Evolutionary conservation across 2,113 vertebrate genomes (phyloP).

Genomic region (Tretioscincus oriximinensis): DNA sequence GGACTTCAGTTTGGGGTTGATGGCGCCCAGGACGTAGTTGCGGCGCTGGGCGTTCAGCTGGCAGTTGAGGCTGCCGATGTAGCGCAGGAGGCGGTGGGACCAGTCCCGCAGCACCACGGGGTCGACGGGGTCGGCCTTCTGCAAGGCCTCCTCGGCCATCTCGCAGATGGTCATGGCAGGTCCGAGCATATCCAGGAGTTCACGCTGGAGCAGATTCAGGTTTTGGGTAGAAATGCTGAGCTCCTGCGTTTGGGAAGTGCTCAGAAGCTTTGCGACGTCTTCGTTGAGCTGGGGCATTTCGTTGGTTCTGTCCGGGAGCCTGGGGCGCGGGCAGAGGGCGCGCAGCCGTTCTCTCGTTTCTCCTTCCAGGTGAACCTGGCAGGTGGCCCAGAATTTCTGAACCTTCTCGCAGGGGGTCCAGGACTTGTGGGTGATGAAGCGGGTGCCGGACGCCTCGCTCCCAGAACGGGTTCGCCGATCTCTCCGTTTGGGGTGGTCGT

Average conservation of each 20-base stretch:
- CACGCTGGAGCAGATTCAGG: not conserved
- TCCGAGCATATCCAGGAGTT: not conserved
- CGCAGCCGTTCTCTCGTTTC: not conserved
- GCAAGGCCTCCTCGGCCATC: not conserved
- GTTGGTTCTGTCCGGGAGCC: not conserved
- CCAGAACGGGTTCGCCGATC: fast-evolving
- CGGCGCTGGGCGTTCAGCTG: not conserved
- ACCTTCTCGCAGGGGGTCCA: not conserved
- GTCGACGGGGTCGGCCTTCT: not conserved
- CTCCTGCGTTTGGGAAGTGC: fast-evolving
- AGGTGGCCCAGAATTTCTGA: not conserved
- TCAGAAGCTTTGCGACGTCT: not conserved
- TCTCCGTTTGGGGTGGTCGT: not conserved
- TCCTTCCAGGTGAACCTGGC: not conserved
- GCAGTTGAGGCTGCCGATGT: not conserved
- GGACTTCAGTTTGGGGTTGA: not conserved
- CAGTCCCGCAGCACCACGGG: not conserved
- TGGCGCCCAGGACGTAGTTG: not conserved
- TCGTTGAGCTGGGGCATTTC: not conserved
- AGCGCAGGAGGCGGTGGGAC: not conserved
- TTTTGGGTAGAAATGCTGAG: fast-evolving
- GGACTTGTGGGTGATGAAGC: too few species aligned
- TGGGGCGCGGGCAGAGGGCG: not conserved
- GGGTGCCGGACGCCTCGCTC: not conserved
- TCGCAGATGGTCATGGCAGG: not conserved